Conservation (phyloP, 2,888 invertebrate genomes). For the Axea sp. region DNA sequence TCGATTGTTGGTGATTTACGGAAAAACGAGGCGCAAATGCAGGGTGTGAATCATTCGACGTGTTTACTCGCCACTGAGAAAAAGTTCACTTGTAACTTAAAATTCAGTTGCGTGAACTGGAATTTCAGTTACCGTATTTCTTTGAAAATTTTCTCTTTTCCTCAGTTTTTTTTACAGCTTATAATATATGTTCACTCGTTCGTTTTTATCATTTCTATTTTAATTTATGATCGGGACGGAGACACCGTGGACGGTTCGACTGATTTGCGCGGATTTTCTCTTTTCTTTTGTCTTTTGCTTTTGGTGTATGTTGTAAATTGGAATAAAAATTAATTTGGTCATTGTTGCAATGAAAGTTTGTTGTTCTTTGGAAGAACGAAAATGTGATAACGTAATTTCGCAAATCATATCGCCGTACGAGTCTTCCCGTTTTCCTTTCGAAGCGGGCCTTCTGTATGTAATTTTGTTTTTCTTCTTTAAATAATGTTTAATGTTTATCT, state of each 20-base stretch:
- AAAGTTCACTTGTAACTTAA: too few relatives aligned
- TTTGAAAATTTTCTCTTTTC: too few relatives aligned
- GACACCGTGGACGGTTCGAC: slow-evolving; percentile 55
- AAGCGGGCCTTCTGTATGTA: slow-evolving; percentile 42
- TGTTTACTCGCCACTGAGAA: slow-evolving; percentile 19
- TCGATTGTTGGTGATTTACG: slow-evolving; percentile 1
- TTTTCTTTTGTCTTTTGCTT: slow-evolving; percentile 3
- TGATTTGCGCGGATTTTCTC: slow-evolving; percentile 40
- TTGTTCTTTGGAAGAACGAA: slow-evolving; percentile 22
- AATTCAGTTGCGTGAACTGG: too few relatives aligned
- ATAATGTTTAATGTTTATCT: slow-evolving; percentile 30
- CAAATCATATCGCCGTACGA: slow-evolving; percentile 59
- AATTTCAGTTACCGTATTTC: too few relatives aligned
- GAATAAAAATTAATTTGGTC: slow-evolving; percentile 13
- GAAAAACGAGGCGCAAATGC: slow-evolving; percentile 50
- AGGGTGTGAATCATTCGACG: slow-evolving; percentile 41
- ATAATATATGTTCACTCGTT: slow-evolving; percentile 26
- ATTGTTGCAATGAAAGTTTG: slow-evolving; percentile 12
- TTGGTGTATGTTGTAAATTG: slow-evolving; percentile 2
- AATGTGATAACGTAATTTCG: slow-evolving; percentile 25
- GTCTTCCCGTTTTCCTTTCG: slow-evolving; percentile 53
- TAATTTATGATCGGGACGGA: slow-evolving; percentile 46
- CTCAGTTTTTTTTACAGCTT: slow-evolving; percentile 15
- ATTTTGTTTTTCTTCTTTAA: slow-evolving; percentile 15
- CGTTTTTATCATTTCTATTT: slow-evolving; percentile 30